Base-by-base conservation (phyloP, 2,113 vertebrate genomes). In the Corythaixoides concolor region DNA sequence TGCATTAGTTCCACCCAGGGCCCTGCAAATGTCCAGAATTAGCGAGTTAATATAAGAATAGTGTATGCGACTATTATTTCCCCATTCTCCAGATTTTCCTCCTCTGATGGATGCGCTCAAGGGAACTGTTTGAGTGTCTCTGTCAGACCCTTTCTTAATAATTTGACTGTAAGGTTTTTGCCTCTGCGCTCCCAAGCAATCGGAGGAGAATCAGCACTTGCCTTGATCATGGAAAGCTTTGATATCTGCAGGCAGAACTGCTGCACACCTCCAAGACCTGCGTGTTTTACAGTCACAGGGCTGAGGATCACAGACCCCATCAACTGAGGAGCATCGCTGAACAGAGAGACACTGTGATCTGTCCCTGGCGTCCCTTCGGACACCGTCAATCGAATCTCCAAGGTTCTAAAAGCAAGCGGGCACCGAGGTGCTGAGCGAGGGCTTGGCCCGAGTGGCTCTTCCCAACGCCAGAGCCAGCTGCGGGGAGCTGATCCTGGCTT, bases 101-200 rank as follows among this genome's bases (percentile, higher is more conserved):
- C 53, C 88, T 87, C 62, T 81, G 83, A 94, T 72, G 60, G 79
- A 70, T 94, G 79, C 64, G 88, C 96, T 88, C 95, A 76, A 50
- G 92, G 93, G 93, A 92, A 68, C 85, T 5, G 3, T 50, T 41
- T 67, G 70, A 82, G 39, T 47, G 55, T 60, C 83, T 93, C 90
- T 56, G 26, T 62, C 68, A 86, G 86, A 89, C 24, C 11, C 56
- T 84, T 81, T 19, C 59, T 15, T 18, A 33, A 79, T 33, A 90
- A 96, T 93, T 89, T 81, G 49, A 23, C 86, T 78, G 63, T 5
- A 13, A 86, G 85, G 47, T 39, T 77, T 93, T 89, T 85, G 83
- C 72, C 72, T 55, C 79, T 93, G 60, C 28, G 73, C 73, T 96
- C 88, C 90, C 12, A 19, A 96, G 88, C 79, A 81, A 17, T 32